These are phyloP conservation scores for Macropis europaea DNA, from an alignment of 2,888 invertebrate genomes.

Conservation along the genomic window DNA sequence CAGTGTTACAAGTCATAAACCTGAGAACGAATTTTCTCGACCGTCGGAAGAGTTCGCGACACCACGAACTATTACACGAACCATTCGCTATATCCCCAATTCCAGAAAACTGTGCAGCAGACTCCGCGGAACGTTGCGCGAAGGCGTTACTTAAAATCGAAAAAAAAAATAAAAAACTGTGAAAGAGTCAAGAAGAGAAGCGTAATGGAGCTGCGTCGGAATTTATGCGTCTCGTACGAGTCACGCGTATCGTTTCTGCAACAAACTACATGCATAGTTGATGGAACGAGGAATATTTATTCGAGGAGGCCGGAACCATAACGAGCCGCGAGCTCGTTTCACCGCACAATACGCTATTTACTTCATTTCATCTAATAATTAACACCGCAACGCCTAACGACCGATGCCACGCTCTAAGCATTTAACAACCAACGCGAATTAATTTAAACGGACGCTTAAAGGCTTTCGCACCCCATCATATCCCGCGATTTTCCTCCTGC, in stretches of 20 bases:
- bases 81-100: no score
- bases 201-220: constrained; percentile 17
- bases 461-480: constrained; percentile 14
- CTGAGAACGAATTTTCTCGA: no score
- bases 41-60: no score
- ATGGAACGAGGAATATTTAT: constrained; percentile 40
- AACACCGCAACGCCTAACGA: constrained; percentile 38
- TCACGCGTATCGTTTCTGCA: constrained; percentile 31
- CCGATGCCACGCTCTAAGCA: constrained; percentile 24
- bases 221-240: constrained; percentile 43
- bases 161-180: neutral
- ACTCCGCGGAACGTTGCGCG: no score
- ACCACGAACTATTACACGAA: no score
- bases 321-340: constrained; percentile 32
- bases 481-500: constrained; percentile 28
- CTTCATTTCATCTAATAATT: constrained; percentile 41
- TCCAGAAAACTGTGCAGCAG: no score
- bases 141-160: neutral
- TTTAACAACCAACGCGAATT: constrained; percentile 38
- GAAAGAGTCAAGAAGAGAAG: neutral
- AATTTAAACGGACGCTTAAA: constrained; percentile 44
- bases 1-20: no score
- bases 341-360: constrained; percentile 37
- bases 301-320: constrained; percentile 28
- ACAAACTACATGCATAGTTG: constrained; percentile 40